Conservation (phyloP, 2,113 vertebrate genomes). For the Hemiscyllium ocellatum region DNA sequence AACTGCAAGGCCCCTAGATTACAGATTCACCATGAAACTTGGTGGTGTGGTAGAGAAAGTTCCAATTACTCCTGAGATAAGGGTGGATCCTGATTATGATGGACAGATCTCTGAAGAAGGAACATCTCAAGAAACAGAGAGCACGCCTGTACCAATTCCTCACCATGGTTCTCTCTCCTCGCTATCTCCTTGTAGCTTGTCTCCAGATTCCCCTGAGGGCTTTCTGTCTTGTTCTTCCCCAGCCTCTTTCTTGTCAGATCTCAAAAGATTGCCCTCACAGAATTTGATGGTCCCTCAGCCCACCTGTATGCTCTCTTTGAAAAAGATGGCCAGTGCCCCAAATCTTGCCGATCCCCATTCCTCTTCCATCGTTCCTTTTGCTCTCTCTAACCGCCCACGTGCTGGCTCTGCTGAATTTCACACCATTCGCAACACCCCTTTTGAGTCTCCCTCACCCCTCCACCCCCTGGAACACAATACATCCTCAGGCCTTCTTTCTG, state of each 20-base stretch:
- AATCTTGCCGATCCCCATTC: background rate
- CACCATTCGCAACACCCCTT: too few species aligned
- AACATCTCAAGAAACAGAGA: background rate
- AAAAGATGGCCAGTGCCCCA: background rate
- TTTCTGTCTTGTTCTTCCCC: background rate
- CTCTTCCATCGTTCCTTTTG: background rate
- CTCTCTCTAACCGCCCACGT: too few species aligned
- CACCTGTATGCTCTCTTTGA: background rate
- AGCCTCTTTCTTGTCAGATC: accelerated
- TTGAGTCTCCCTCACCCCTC: background rate
- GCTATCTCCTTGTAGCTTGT: background rate
- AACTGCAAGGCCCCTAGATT: too few species aligned
- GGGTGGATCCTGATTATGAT: too few species aligned
- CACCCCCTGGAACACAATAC: accelerated
- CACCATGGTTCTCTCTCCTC: background rate
- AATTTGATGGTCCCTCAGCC: background rate
- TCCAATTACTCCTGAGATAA: background rate
- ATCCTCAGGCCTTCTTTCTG: too few species aligned
- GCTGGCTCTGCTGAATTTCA: background rate
- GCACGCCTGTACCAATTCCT: background rate
- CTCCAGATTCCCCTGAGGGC: too few species aligned
- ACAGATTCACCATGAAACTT: background rate
- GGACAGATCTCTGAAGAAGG: too few species aligned
- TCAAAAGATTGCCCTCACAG: background rate
- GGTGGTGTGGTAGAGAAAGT: background rate